Evolutionary conservation across 2,113 vertebrate species (phyloP), one percentile per base, ranked within the genome.

Genomic region (Motacilla tschutschensis): DNA sequence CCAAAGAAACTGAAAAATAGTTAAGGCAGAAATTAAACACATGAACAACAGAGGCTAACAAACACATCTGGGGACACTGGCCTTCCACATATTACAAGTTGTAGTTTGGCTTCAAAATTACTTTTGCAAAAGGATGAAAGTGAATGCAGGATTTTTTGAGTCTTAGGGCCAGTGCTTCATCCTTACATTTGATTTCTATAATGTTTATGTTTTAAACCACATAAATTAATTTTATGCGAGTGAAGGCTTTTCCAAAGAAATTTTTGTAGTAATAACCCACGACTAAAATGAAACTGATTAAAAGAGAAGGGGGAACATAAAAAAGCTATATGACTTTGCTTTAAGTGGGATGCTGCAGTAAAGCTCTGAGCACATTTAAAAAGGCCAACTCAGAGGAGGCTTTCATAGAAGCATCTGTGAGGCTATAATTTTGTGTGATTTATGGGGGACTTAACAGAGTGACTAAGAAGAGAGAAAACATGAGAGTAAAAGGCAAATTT

Each of bases 351-450:
- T 70, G 48, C 20, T 54, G 22, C 31, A 13, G 26, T 33, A 76
- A 35, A 62, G 43, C 59, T 44, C 26, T 19, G 17, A 59, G 40
- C 33, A 33, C 19, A 60, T 80, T 62, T 43, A 11, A 41, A 79
- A 65, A 84, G 10, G 29, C 46, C 4, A 3, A 28, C 35, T 66
- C 33, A 28, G 77, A 75, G 8, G 10, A 24, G 26, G 62, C 18
- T 81, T 81, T 79, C 31, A 36, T 4, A 33, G 18, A 71, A 60
- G 14, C 46, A 63, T 29, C 83, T 58, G 16, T 22, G 44, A 92
- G 47, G 31, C 75, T 74, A 12, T 63, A 94, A 89, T 92, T 81
- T 88, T 69, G 60, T 88, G 48, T 47, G 64, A 93, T 86, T 90
- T 86, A 70, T 47, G 7, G 82, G 62, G 46, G 18, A 89, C 33